A percentile compares a stretch with the other conserved stretches of the same genome.
These are phyloP conservation scores for Quadroppia sp. DNA, from an alignment of 2,888 invertebrate genomes.

Conservation along the genomic window DNA sequence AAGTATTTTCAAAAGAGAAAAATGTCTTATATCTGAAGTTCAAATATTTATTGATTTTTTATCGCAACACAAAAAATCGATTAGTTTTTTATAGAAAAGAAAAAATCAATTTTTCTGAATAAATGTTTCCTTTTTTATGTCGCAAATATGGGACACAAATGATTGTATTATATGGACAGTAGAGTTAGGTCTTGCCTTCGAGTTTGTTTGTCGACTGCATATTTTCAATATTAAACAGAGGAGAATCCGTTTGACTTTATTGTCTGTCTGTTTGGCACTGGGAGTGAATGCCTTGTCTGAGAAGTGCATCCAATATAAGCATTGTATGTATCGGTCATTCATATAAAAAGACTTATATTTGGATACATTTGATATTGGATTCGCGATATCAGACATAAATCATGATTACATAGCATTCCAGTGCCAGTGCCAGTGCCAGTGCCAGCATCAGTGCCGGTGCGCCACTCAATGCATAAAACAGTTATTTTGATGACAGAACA, in stretches of 20 bases:
- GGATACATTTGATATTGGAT: slow-evolving; percentile 33
- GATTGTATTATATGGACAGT: slow-evolving; percentile 7
- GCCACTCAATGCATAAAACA: slow-evolving; percentile 14
- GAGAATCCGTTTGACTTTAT: slow-evolving; percentile 29
- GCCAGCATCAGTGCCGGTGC: neutral
- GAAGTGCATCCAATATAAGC: slow-evolving; percentile 24
- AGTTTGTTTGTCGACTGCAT: slow-evolving; percentile 25
- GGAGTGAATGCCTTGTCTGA: neutral
- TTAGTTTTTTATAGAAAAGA: neutral
- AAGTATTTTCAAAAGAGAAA: neutral
- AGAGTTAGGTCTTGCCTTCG: neutral
- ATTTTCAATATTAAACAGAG: slow-evolving; percentile 27
- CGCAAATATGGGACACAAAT: neutral
- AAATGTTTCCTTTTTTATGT: neutral
- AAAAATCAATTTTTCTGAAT: slow-evolving; percentile 13
- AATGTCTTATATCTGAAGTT: neutral
- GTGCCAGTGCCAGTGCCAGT: neutral
- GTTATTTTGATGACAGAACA: slow-evolving; percentile 20
- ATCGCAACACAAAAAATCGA: neutral
- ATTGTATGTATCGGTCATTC: slow-evolving; percentile 18
- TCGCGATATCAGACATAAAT: slow-evolving; percentile 33
- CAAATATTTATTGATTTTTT: slow-evolving; percentile 11
- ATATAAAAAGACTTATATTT: slow-evolving; percentile 33
- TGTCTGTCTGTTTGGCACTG: slow-evolving; percentile 6
- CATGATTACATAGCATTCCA: slow-evolving; percentile 31